These are phyloP conservation scores for Lycodopsis pacificus DNA, from an alignment of 2,797 vertebrate species.

Conservation along the genomic window DNA sequence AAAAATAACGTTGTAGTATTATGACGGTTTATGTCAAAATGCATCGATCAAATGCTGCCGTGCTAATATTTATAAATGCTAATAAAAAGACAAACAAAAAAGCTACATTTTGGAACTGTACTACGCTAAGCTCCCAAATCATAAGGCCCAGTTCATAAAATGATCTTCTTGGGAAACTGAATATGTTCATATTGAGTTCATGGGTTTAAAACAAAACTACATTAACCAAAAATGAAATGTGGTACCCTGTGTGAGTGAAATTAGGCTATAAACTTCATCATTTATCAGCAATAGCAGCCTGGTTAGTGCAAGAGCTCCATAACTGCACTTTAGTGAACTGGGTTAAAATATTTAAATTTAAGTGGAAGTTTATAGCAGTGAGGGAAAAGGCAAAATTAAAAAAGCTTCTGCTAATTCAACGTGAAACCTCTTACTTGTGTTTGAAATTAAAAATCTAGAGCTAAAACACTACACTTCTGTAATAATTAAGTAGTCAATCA, in stretches of 20 bases:
- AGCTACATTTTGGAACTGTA: neutral
- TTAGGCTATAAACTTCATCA: neutral
- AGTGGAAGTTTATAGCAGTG: neutral
- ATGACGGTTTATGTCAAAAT: neutral
- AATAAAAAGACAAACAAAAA: neutral
- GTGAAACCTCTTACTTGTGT: neutral
- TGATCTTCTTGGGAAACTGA: neutral
- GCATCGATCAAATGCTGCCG: neutral
- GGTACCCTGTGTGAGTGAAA: neutral
- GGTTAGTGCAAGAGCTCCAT: neutral
- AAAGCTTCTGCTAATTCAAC: neutral
- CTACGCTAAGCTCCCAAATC: neutral
- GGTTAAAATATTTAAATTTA: neutral
- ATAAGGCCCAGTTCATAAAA: neutral
- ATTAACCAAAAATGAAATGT: neutral
- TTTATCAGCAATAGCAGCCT: neutral
- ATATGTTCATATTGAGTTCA: no score
- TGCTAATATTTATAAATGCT: neutral
- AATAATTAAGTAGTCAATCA: neutral
- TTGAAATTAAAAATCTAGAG: neutral
- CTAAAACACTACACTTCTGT: neutral
- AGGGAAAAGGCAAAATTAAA: neutral
- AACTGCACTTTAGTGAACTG: neutral
- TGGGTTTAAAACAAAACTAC: neutral
- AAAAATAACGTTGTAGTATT: accelerated